phyloP scores from a whole-genome alignment of 1,140 invertebrate genomes.

The Magallana angulata region DNA sequence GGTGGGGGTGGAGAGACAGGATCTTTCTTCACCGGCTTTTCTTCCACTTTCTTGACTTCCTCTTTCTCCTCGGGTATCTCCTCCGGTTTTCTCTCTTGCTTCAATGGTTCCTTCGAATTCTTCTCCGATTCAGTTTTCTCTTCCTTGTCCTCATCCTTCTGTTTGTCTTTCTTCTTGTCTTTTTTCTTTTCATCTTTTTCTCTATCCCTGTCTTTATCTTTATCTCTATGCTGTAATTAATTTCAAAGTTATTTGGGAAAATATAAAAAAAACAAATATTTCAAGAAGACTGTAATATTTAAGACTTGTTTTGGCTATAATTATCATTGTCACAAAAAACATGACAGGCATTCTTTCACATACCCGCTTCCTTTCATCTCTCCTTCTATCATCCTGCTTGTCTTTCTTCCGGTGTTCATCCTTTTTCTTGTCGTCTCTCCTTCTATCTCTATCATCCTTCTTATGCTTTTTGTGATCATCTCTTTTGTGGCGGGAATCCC shows the following conservation, averaged over 20 bases:
- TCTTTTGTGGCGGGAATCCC: slow-evolving; percentile 45
- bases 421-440: slow-evolving; percentile 61
- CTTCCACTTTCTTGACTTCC: slow-evolving; percentile 7
- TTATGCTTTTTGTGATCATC: slow-evolving; percentile 54
- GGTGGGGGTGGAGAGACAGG: neutral
- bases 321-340: too few species aligned
- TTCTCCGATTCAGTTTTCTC: slow-evolving; percentile 33
- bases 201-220: slow-evolving; percentile 43
- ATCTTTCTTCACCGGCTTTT: neutral
- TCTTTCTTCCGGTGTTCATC: slow-evolving; percentile 71
- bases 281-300: too few species aligned
- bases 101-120: slow-evolving; percentile 3
- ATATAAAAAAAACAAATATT: too few species aligned
- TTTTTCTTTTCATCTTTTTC: slow-evolving; percentile 52
- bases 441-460: slow-evolving; percentile 51
- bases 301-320: too few species aligned
- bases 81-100: neutral
- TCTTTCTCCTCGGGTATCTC: slow-evolving; percentile 6
- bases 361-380: slow-evolving; percentile 70
- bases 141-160: slow-evolving; percentile 42
- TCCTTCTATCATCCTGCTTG: slow-evolving; percentile 77
- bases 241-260: too few species aligned
- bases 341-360: neutral
- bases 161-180: slow-evolving; percentile 49
- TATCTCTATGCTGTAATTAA: slow-evolving; percentile 36